phyloP scores from a whole-genome alignment of 2,113 vertebrate genomes.

The Lophochroa leadbeateri region DNA sequence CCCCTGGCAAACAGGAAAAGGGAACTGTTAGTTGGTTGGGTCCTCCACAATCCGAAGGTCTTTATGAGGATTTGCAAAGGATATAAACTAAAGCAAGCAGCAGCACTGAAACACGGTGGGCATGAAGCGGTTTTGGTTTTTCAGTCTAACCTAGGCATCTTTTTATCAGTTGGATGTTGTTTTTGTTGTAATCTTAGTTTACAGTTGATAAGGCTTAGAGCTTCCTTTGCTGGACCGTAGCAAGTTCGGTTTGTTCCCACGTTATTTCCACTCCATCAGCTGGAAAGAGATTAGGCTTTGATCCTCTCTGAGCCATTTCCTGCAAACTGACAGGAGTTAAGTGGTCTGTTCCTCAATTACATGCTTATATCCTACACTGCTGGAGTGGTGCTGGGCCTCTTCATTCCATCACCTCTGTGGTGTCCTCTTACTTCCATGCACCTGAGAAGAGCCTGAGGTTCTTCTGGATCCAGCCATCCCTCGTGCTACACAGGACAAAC shows the following conservation, averaged over 20 bases:
- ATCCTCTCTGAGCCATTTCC: neutral
- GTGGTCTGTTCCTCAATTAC: neutral
- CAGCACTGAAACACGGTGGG: neutral
- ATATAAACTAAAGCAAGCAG: neutral
- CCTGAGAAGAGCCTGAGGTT: neutral
- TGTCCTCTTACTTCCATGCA: neutral
- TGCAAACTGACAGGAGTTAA: neutral
- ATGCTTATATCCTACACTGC: neutral
- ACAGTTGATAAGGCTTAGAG: fast-evolving
- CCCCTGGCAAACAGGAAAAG: neutral
- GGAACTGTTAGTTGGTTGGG: neutral
- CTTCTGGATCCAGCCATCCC: neutral
- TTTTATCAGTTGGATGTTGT: neutral
- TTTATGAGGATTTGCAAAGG: neutral
- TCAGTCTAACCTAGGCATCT: neutral
- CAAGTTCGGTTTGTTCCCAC: neutral
- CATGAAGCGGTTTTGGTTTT: fast-evolving
- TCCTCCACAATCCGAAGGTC: neutral
- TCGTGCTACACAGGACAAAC: neutral
- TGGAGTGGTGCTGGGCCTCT: neutral
- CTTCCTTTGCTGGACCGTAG: neutral
- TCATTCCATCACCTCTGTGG: neutral
- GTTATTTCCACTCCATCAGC: neutral
- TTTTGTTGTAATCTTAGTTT: neutral
- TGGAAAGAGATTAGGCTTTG: neutral